Evolutionary conservation across 2,113 vertebrate species (phyloP).

Genomic region (Corydoras sp.): DNA sequence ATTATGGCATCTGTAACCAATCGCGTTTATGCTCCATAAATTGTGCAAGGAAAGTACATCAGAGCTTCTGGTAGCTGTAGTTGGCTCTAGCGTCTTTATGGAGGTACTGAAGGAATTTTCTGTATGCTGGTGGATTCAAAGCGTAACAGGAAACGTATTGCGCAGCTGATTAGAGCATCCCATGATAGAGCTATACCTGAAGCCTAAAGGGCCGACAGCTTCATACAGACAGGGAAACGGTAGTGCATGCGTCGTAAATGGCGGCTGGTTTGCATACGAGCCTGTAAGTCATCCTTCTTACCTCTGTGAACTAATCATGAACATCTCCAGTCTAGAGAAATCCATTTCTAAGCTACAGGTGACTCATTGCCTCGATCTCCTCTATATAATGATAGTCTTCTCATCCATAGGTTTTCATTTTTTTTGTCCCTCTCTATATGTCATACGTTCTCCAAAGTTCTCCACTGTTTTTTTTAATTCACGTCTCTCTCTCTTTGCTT

Average conservation of each 20-base stretch:
- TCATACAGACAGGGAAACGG: constrained; percentile 10
- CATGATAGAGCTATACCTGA: constrained; percentile 13
- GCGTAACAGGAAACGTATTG: neutral
- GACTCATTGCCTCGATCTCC: neutral
- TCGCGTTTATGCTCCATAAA: constrained; percentile 6
- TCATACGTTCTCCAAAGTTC: constrained; percentile 22
- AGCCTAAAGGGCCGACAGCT: neutral
- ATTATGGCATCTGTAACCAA: constrained; percentile 5
- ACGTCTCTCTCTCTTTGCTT: no score
- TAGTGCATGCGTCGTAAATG: constrained; percentile 26
- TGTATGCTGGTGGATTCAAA: neutral
- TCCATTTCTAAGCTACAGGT: constrained; percentile 23
- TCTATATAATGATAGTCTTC: constrained; percentile 7
- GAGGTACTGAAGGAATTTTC: neutral
- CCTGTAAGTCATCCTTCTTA: constrained; percentile 40
- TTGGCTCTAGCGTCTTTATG: neutral
- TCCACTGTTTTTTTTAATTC: no score
- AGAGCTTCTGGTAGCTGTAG: constrained; percentile 8
- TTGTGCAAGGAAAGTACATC: constrained; percentile 4
- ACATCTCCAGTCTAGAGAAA: constrained; percentile 10
- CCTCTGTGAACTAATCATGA: neutral
- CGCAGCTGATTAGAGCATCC: constrained; percentile 10
- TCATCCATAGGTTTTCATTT: constrained; percentile 5
- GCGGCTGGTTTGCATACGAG: constrained; percentile 25
- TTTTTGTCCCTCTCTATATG: constrained; percentile 21